Evolutionary conservation across 2,888 invertebrate species (phyloP).

Genomic region (Epiblema foenella): DNA sequence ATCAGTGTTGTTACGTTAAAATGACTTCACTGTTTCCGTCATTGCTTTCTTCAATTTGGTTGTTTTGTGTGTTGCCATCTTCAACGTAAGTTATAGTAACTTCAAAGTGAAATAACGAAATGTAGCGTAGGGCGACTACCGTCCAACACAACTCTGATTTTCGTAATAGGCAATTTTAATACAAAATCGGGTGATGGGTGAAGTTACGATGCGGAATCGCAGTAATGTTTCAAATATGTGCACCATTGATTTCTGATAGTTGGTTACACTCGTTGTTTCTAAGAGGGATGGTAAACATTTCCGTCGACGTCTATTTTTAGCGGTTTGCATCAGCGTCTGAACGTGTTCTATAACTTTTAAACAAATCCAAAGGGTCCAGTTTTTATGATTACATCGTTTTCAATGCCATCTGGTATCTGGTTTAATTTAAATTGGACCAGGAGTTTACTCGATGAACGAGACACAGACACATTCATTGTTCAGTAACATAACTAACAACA

Average conservation of each 20-base stretch:
- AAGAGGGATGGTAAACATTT: conserved; percentile 73
- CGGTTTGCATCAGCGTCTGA: conserved; percentile 70
- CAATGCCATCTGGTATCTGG: conserved; percentile 38
- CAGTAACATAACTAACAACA: neutral
- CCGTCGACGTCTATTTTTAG: conserved; percentile 74
- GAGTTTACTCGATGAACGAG: neutral
- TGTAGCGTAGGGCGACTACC: neutral
- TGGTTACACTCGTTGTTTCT: conserved; percentile 61
- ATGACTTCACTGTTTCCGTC: conserved; percentile 63
- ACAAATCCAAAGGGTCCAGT: conserved; percentile 58
- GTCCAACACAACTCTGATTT: conserved; percentile 1
- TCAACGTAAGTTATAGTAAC: neutral
- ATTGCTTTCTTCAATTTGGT: conserved; percentile 36
- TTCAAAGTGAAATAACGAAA: neutral
- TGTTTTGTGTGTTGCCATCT: conserved; percentile 27
- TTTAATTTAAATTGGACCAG: conserved; percentile 21
- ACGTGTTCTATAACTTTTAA: conserved; percentile 42
- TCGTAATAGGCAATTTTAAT: neutral
- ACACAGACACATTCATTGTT: neutral
- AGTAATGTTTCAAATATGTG: conserved; percentile 10
- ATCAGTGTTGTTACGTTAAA: conserved; percentile 67
- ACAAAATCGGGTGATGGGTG: neutral
- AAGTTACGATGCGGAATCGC: neutral
- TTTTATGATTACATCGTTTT: conserved; percentile 40
- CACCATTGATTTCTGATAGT: conserved; percentile 45